Conservation (phyloP, 1,140 invertebrate species). For the Psilanteris sp. region DNA sequence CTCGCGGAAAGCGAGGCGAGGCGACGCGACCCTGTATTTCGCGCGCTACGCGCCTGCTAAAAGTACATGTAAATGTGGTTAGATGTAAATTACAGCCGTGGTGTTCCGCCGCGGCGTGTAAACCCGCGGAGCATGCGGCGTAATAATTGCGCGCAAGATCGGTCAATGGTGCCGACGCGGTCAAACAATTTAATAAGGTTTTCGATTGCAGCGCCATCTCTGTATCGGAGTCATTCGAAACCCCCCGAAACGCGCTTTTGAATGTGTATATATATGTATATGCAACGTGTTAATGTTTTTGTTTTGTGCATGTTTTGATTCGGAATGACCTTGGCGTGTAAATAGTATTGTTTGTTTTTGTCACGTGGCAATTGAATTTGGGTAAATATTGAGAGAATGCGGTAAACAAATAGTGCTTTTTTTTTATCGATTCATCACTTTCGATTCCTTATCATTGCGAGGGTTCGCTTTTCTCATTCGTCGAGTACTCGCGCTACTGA, state of each 20-base stretch:
- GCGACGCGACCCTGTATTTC: constrained; percentile 53
- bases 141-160: constrained; percentile 61
- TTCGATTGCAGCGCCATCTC: constrained; percentile 19
- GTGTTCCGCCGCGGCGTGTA: constrained; percentile 40
- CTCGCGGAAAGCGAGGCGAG: constrained; percentile 20
- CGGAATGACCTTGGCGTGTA: too few relatives aligned
- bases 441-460: too few relatives aligned
- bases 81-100: constrained; percentile 54
- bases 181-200: constrained; percentile 70
- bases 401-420: too few relatives aligned
- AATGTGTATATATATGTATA: too few relatives aligned
- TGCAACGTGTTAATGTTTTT: too few relatives aligned
- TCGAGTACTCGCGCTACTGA: too few relatives aligned
- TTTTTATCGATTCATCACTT: too few relatives aligned
- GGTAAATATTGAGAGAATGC: too few relatives aligned
- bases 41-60: constrained; percentile 49
- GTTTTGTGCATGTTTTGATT: too few relatives aligned
- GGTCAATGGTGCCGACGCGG: constrained; percentile 61
- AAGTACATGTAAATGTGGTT: constrained; percentile 52
- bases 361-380: too few relatives aligned
- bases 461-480: too few relatives aligned
- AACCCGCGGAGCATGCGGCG: constrained; percentile 50
- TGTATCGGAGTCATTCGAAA: constrained; percentile 2
- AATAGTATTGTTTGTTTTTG: too few relatives aligned
- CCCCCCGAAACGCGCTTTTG: not conserved